Base-by-base conservation (phyloP, 2,888 invertebrate genomes). In the Argyra leucocephala region DNA sequence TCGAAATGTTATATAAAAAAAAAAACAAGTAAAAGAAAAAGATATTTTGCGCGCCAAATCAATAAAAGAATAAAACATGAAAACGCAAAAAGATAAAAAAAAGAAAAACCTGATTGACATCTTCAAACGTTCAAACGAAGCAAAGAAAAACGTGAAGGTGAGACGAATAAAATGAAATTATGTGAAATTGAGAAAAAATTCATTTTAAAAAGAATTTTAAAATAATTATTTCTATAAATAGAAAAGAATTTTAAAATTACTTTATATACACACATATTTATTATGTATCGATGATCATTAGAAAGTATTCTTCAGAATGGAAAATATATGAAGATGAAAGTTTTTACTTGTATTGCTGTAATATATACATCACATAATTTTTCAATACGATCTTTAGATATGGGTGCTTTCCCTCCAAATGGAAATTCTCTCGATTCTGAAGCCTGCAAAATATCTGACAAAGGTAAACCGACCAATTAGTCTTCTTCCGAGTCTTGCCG, bases 1-100 rank as follows among this genome's bases (percentile, higher is more conserved):
- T 48, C 48, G 48, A 48, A 15, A 48, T 48, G n/a, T n/a, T 48
- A 48, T 48, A 48, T 48, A 48, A 48, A 48, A 48, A 48, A 48
- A 48, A 31, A 31, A 31, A 31, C 3, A 31, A 4, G 12, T 31
- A 26, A 31, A 7, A 31, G 12, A 48, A 48, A 37, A 37, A 5
- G 48, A 18, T 48, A 18, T 48, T 48, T 48, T 48, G 48, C 48
- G 48, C 48, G 48, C 48, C 48, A 48, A 48, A 48, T 48, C 48
- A 48, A 48, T 48, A 48, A 48, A 48, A 48, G 18, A 48, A 48
- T 18, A 48, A 48, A 48, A 31, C 7, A 31, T n/a, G 12, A 31
- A 4, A 31, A 4, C 9, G 12, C 4, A 6, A 31, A 10, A 7
- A 48, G 48, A 48, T 5, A 48, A 48, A 48, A 15, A 31, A 31